Percentiles rank a stretch among this genome's conserved stretches.
Evolutionary conservation across 2,113 vertebrate genomes (phyloP).

Genomic region (Motacilla tschutschensis): DNA sequence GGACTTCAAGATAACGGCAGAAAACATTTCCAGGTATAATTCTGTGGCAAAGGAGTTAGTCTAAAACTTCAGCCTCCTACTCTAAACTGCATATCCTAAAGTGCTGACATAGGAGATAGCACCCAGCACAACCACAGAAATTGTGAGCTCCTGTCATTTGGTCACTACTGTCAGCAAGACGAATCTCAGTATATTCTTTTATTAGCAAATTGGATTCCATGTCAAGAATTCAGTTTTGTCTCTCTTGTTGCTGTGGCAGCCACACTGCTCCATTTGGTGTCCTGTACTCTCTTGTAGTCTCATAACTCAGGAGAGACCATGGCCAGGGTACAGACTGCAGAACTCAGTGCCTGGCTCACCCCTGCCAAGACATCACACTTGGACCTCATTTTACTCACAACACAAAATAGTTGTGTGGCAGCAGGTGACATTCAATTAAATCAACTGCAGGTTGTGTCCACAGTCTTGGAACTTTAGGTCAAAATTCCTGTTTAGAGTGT

Average conservation of each 20-base stretch:
- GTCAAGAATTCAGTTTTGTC: background rate
- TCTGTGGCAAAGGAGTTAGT: background rate
- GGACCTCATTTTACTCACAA: background rate
- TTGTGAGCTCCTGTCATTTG: background rate
- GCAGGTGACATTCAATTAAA: background rate
- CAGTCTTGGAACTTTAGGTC: background rate
- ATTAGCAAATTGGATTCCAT: background rate
- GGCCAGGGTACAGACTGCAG: background rate
- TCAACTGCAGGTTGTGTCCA: background rate
- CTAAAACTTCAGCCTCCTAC: background rate
- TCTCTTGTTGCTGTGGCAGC: background rate
- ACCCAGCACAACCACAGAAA: background rate
- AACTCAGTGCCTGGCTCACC: background rate
- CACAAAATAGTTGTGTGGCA: background rate
- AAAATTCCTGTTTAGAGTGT: background rate
- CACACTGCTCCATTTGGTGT: background rate
- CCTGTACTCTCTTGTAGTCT: background rate
- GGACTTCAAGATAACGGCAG: background rate
- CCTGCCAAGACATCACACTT: background rate
- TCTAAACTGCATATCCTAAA: background rate
- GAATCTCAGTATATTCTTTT: background rate
- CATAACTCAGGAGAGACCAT: background rate
- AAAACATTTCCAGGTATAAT: background rate
- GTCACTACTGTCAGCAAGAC: background rate
- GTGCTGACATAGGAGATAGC: background rate